Conservation (phyloP, 2,888 invertebrate genomes). For the Drosophila fulvimacula region DNA sequence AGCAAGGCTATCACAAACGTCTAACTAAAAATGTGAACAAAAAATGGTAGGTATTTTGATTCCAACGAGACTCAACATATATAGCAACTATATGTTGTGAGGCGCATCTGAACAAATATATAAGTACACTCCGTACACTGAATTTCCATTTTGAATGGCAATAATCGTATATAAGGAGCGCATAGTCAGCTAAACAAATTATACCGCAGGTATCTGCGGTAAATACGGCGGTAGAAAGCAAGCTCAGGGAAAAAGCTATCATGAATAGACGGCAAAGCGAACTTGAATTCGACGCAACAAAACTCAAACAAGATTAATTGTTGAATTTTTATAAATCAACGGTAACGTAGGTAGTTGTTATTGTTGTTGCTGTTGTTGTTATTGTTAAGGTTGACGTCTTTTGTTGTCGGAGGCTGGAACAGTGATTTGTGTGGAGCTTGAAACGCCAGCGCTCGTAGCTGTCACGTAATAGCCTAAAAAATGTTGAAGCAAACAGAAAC, state of each 20-base stretch:
- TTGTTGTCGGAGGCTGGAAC: conserved; percentile 30
- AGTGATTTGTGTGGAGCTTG: conserved; percentile 33
- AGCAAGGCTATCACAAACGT: conserved; percentile 29
- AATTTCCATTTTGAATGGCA: neutral
- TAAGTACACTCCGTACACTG: neutral
- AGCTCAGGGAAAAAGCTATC: conserved; percentile 15
- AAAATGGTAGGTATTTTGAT: conserved; percentile 57
- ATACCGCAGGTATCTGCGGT: neutral
- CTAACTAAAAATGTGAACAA: conserved; percentile 66
- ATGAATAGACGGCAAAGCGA: conserved; percentile 20
- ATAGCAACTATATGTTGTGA: neutral
- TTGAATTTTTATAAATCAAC: conserved; percentile 63
- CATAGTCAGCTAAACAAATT: neutral
- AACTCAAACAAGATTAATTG: conserved; percentile 70
- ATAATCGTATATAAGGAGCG: neutral
- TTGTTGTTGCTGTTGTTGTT: conserved; percentile 13
- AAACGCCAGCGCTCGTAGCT: conserved; percentile 37
- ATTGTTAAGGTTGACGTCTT: conserved; percentile 43
- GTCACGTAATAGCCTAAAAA: conserved; percentile 55
- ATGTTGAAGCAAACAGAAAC: conserved; percentile 18
- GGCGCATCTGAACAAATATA: neutral
- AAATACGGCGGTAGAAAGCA: conserved; percentile 24
- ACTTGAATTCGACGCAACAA: conserved; percentile 35
- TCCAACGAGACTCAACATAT: neutral
- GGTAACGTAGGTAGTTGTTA: conserved; percentile 56